Conservation (phyloP, 2,888 invertebrate species). For the Drosophila kambysellisi region DNA sequence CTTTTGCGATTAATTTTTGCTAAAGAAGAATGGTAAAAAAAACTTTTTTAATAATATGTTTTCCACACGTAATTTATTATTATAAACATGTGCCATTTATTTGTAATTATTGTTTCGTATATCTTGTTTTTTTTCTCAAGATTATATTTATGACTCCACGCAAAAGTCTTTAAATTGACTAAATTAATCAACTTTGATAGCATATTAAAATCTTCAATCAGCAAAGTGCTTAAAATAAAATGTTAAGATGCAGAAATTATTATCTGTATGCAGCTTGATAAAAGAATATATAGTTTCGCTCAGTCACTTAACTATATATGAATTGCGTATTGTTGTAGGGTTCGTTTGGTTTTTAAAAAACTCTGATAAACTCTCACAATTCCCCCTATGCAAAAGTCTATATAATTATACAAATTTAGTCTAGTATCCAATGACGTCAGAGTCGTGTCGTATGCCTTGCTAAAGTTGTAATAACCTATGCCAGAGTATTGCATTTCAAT, state of each 20-base stretch:
- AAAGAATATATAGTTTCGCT: not conserved
- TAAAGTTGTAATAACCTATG: not conserved
- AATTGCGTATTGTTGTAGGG: not conserved
- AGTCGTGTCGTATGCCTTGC: not conserved
- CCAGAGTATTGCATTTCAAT: constrained; percentile 37
- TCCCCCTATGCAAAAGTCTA: not conserved
- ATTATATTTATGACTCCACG: not conserved
- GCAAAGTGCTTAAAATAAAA: not conserved
- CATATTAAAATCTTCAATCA: not conserved
- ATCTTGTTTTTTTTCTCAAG: too few relatives aligned
- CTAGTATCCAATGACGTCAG: not conserved
- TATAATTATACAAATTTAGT: not conserved
- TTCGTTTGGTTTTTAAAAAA: not conserved
- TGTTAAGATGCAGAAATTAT: not conserved
- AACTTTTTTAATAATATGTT: not conserved
- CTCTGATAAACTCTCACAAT: not conserved
- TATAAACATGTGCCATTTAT: not conserved
- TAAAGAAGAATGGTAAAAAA: not conserved
- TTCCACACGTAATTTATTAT: not conserved
- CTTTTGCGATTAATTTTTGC: not conserved
- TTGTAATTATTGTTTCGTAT: not conserved
- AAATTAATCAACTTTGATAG: not conserved
- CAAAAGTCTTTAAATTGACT: not conserved
- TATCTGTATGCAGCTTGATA: not conserved
- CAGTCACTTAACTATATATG: not conserved